Evolutionary conservation across 2,797 vertebrate species (phyloP).

Genomic region (Danionella dracula): DNA sequence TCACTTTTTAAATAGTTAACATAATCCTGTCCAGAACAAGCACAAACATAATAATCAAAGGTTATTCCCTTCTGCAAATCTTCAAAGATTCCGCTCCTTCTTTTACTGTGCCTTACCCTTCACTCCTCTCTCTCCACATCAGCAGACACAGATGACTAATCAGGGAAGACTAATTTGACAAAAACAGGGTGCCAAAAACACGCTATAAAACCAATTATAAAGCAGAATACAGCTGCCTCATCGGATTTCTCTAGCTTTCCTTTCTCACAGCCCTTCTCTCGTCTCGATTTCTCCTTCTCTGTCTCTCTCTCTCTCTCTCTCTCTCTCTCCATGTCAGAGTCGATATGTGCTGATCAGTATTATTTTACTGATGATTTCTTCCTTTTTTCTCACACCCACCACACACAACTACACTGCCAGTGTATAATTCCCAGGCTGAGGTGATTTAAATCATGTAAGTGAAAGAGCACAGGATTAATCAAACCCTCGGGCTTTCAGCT

Average conservation of each 20-base stretch:
- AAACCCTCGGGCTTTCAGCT: constrained; percentile 11
- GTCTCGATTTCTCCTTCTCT: neutral
- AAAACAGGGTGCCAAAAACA: constrained; percentile 57
- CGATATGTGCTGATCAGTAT: constrained; percentile 56
- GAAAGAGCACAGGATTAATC: constrained; percentile 7
- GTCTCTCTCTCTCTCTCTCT: constrained; percentile 30
- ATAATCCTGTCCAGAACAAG: too few species aligned
- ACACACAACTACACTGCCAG: neutral
- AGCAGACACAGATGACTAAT: constrained; percentile 60
- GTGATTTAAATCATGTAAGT: constrained; percentile 9
- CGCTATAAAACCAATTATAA: constrained; percentile 65
- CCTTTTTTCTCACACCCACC: neutral
- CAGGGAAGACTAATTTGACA: constrained; percentile 63
- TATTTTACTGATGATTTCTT: constrained; percentile 57
- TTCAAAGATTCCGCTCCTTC: neutral
- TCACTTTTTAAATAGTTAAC: too few species aligned
- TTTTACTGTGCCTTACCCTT: neutral
- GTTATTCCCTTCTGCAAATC: neutral
- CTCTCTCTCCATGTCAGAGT: constrained; percentile 55
- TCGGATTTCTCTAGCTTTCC: constrained; percentile 46
- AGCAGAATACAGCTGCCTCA: constrained; percentile 58
- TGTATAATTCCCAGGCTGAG: constrained; percentile 7
- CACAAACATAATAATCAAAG: too few species aligned
- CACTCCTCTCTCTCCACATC: constrained; percentile 39
- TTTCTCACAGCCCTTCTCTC: neutral